phyloP scores from a whole-genome alignment of 2,113 vertebrate species.

The Sus scrofa region T2T-Sscrofa CM000814.6:36671501-36672000 shows the following conservation, averaged over 20 bases:
- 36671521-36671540: background rate
- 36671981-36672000: too few relatives aligned
- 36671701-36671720: background rate
- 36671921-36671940: too few relatives aligned
- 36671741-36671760: background rate
- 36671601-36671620: background rate
- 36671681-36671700: background rate
- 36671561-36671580: background rate
- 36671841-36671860: accelerated
- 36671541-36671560: background rate
- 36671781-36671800: background rate
- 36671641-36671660: background rate
- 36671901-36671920: too few relatives aligned
- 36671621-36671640: background rate
- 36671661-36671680: background rate
- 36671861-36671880: too few relatives aligned
- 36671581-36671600: background rate
- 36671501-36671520: background rate
- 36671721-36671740: background rate
- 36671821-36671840: background rate
- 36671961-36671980: too few relatives aligned
- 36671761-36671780: background rate
- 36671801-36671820: background rate
- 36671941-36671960: too few relatives aligned
- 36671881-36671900: too few relatives aligned